Conservation (phyloP, 1,140 invertebrate species). For the Formica selysi region DNA sequence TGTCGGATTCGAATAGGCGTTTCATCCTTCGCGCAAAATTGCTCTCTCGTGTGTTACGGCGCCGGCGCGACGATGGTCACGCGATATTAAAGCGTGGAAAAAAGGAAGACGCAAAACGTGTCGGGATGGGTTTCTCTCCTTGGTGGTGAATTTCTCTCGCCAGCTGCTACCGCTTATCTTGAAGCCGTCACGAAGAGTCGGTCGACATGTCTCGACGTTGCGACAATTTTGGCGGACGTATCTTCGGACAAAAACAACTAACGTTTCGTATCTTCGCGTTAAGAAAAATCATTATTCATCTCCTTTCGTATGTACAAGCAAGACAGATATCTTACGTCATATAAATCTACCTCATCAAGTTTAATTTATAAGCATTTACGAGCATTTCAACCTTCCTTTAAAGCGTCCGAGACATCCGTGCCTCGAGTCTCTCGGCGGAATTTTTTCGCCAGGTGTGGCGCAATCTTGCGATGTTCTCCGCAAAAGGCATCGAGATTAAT, state of each 20-base stretch:
- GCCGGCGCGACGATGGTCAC: constrained; percentile 18
- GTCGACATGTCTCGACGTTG: neutral
- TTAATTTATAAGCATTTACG: too few relatives aligned
- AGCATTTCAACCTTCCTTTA: too few relatives aligned
- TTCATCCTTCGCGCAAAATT: constrained; percentile 26
- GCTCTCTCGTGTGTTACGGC: neutral
- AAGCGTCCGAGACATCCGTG: too few relatives aligned
- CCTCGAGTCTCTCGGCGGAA: too few relatives aligned
- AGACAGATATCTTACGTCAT: too few relatives aligned
- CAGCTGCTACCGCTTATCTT: constrained; percentile 50
- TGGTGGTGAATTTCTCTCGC: constrained; percentile 40
- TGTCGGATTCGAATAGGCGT: neutral
- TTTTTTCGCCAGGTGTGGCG: too few relatives aligned
- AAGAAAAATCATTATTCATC: neutral
- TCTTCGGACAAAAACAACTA: neutral
- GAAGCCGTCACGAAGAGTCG: constrained; percentile 49
- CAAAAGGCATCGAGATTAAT: too few relatives aligned
- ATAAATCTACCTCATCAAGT: too few relatives aligned
- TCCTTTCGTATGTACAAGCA: neutral
- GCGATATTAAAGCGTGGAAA: constrained; percentile 9
- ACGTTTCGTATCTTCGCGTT: neutral
- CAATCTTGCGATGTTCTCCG: too few relatives aligned
- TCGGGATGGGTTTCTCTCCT: constrained; percentile 48
- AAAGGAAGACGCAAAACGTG: constrained; percentile 28
- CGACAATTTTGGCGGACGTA: constrained; percentile 38